Percentiles rank a stretch among this genome's conserved stretches.
Evolutionary conservation across 2,797 vertebrate species (phyloP).

Genomic region (Limnodromus scolopaceus): DNA sequence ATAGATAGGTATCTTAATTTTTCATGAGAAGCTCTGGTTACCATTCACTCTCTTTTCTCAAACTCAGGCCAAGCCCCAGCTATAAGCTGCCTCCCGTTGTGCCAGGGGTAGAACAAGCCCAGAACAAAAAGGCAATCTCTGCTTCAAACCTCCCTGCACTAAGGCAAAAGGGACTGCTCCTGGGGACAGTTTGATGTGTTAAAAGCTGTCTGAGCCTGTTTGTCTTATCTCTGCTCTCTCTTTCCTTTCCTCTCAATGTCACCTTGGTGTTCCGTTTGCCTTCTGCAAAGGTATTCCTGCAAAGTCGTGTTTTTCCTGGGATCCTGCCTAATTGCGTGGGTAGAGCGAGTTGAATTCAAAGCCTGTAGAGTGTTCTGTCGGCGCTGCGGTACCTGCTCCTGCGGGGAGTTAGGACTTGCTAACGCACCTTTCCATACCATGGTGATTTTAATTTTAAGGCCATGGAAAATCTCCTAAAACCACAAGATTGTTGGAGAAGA

Average conservation of each 20-base stretch:
- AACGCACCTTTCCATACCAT: accelerated
- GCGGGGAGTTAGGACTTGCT: neutral
- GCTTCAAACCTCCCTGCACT: neutral
- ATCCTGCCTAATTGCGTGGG: neutral
- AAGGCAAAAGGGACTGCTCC: neutral
- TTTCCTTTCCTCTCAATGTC: neutral
- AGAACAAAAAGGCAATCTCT: neutral
- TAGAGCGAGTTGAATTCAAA: neutral
- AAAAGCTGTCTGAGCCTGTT: neutral
- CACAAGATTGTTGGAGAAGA: no score
- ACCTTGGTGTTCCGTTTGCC: neutral
- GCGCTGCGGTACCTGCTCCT: neutral
- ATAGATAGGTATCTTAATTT: neutral
- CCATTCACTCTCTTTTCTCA: neutral
- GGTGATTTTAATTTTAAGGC: neutral
- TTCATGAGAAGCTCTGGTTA: neutral
- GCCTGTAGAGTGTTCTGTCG: neutral
- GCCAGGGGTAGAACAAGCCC: neutral
- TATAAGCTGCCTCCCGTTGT: neutral
- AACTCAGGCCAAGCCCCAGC: neutral
- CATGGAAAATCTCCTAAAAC: accelerated
- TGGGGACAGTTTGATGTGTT: neutral
- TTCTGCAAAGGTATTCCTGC: neutral
- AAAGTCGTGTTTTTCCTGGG: neutral
- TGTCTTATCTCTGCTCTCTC: neutral